phyloP scores from a whole-genome alignment of 2,888 invertebrate species.

The Brenthis hecate region DNA sequence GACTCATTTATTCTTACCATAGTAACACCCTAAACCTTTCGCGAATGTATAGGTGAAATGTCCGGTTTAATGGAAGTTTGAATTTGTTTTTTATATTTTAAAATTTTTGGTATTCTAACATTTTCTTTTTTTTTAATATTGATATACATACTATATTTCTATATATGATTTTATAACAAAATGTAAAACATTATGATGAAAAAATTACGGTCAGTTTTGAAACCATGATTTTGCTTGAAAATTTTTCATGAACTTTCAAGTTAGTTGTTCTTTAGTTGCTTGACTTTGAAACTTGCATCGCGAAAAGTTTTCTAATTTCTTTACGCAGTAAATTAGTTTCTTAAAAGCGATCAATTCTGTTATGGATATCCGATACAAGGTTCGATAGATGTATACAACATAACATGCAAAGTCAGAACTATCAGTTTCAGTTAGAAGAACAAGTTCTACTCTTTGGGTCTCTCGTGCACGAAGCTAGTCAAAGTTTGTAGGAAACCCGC shows the following conservation, averaged over 20 bases:
- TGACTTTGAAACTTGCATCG: too few species aligned
- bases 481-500: conserved; percentile 30
- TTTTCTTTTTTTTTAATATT: too few species aligned
- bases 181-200: too few species aligned
- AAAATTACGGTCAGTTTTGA: too few species aligned
- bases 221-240: too few species aligned
- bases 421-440: conserved; percentile 20
- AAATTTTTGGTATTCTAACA: background rate
- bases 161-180: too few species aligned
- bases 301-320: too few species aligned
- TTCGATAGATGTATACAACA: conserved; percentile 1
- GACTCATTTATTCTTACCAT: conserved; percentile 73
- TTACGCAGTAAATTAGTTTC: too few species aligned
- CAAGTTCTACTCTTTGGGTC: conserved; percentile 11
- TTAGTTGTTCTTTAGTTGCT: too few species aligned
- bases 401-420: conserved; percentile 15
- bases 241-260: too few species aligned
- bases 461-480: conserved; percentile 11
- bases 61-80: conserved; percentile 31
- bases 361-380: background rate
- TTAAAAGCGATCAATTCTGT: background rate
- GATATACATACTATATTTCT: too few species aligned
- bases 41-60: conserved; percentile 40
- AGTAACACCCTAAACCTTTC: conserved; percentile 72
- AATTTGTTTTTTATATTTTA: conserved; percentile 12